phyloP scores from a whole-genome alignment of 1,140 invertebrate genomes.

The Papilio aristodemus region DNA sequence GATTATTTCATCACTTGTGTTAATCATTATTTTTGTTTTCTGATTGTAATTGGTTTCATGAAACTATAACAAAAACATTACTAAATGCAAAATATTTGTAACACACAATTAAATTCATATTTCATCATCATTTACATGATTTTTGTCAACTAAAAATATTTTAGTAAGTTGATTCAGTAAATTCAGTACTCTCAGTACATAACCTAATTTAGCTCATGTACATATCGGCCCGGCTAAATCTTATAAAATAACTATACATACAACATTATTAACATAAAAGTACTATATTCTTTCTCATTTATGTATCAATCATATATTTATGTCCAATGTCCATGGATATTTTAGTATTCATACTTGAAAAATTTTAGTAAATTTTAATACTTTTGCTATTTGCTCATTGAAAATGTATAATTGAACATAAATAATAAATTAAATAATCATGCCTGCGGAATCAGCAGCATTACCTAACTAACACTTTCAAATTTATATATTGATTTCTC shows the following conservation, averaged over 20 bases:
- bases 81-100: constrained; percentile 30
- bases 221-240: background rate
- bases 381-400: constrained; percentile 22
- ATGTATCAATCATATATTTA: too few species aligned
- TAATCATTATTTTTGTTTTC: background rate
- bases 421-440: constrained; percentile 20
- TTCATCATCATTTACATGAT: background rate
- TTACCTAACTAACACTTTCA: constrained; percentile 29
- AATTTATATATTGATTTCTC: constrained; percentile 39
- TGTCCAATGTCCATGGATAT: background rate
- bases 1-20: background rate
- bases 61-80: background rate
- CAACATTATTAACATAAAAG: constrained; percentile 10
- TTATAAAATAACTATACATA: constrained; percentile 31
- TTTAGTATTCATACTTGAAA: background rate
- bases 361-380: background rate
- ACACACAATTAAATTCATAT: background rate
- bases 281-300: constrained; percentile 3
- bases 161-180: background rate
- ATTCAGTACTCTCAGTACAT: constrained; percentile 20
- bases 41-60: background rate
- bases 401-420: constrained; percentile 26
- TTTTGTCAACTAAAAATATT: constrained; percentile 4
- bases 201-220: constrained; percentile 18
- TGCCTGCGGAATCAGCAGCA: constrained; percentile 20